A percentile compares a stretch with the other conserved stretches of the same genome.
Conservation (phyloP, 2,888 invertebrate genomes). For the Zygaena filipendulae region DNA sequence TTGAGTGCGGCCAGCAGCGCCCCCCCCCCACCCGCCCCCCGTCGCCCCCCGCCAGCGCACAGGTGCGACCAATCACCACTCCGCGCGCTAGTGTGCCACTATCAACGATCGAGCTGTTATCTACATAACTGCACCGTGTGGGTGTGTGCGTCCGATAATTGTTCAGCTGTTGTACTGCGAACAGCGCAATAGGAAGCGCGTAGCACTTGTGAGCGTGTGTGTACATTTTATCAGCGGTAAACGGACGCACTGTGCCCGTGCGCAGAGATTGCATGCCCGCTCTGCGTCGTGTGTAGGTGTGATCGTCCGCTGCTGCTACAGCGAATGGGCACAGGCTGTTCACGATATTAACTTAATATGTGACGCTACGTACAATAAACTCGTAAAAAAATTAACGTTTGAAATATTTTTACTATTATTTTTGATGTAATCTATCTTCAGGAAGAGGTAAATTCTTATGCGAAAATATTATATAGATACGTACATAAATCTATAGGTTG, state of each 20-base stretch:
- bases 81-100: constrained; percentile 23
- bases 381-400: too few species aligned
- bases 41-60: constrained; percentile 22
- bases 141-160: constrained; percentile 38
- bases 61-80: constrained; percentile 49
- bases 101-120: constrained; percentile 35
- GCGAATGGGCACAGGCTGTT: too few species aligned
- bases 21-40: constrained; percentile 16
- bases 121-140: constrained; percentile 17
- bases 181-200: constrained; percentile 34
- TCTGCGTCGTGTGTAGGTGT: constrained; percentile 42
- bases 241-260: constrained; percentile 47
- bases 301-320: constrained; percentile 42
- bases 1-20: constrained; percentile 19
- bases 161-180: constrained; percentile 32
- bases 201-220: constrained; percentile 27
- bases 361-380: too few species aligned
- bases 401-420: too few species aligned
- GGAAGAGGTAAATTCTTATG: too few species aligned
- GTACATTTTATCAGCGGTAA: constrained; percentile 42
- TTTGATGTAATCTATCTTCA: too few species aligned
- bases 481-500: too few species aligned
- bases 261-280: constrained; percentile 31
- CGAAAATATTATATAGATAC: too few species aligned
- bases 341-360: too few species aligned